Evolutionary conservation across 2,888 invertebrate genomes (phyloP).

Genomic region (Phragmatobia fuliginosa): DNA sequence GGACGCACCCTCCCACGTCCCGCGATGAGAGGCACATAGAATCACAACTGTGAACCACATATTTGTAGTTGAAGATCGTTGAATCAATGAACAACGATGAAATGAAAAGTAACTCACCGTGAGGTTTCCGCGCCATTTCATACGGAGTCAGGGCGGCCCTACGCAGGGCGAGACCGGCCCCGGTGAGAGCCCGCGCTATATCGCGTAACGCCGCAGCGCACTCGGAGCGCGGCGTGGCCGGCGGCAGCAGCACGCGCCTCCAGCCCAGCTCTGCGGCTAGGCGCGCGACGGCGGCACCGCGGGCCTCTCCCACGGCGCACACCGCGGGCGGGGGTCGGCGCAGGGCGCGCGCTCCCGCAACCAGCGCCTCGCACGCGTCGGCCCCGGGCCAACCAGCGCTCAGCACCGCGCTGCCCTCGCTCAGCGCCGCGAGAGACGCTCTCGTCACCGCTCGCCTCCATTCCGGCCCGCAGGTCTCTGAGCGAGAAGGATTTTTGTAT

Average conservation of each 20-base stretch:
- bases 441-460: conserved; percentile 60
- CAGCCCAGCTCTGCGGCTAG: conserved; percentile 62
- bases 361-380: conserved; percentile 56
- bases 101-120: conserved; percentile 49
- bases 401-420: conserved; percentile 53
- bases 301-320: conserved; percentile 52
- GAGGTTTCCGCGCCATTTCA: conserved; percentile 47
- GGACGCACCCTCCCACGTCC: conserved; percentile 17
- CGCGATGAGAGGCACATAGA: conserved; percentile 53
- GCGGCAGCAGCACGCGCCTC: conserved; percentile 61
- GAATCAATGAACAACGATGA: neutral
- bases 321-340: conserved; percentile 44
- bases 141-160: conserved; percentile 35
- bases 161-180: conserved; percentile 56
- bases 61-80: neutral
- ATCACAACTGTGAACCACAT: conserved; percentile 56
- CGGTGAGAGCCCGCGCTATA: conserved; percentile 51
- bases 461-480: conserved; percentile 70
- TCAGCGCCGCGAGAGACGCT: conserved; percentile 59
- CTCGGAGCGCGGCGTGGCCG: conserved; percentile 48
- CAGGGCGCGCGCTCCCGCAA: conserved; percentile 55
- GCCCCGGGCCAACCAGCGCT: conserved; percentile 59
- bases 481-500: neutral
- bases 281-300: conserved; percentile 54
- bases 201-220: conserved; percentile 55